Conservation (phyloP, 2,113 vertebrate genomes). For the Odocoileus virginianus region DNA sequence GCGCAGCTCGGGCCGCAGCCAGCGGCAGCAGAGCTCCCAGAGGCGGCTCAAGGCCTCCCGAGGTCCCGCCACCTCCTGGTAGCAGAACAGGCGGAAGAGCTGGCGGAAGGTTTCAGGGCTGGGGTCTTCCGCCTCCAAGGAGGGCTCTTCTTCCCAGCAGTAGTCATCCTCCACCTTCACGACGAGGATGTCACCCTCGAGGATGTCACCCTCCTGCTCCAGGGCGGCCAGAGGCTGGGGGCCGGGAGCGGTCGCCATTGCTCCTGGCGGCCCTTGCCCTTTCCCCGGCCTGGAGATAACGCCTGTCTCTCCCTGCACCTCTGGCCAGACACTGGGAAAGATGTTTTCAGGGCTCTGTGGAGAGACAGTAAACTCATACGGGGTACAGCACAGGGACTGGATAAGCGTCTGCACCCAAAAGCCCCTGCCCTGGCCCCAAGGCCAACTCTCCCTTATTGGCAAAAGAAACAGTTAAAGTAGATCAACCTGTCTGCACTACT, state of each 20-base stretch:
- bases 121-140: not conserved
- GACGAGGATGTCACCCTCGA: slow-evolving; percentile 17
- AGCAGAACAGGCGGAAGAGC: slow-evolving; percentile 50
- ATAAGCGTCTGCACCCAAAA: not conserved
- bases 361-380: not conserved
- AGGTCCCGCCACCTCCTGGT: not conserved
- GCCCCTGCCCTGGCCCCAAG: not conserved
- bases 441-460: not conserved
- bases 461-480: not conserved
- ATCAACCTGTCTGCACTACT: not conserved
- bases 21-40: slow-evolving; percentile 44
- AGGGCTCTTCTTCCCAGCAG: slow-evolving; percentile 1
- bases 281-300: not conserved
- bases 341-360: not conserved
- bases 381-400: not conserved
- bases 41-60: slow-evolving; percentile 37
- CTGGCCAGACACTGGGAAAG: not conserved
- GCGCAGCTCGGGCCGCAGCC: slow-evolving; percentile 20
- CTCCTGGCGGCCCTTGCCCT: not conserved
- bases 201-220: not conserved
- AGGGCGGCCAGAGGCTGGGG: not conserved
- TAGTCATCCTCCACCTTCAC: slow-evolving; percentile 45
- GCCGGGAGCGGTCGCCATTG: not conserved
- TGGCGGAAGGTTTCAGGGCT: slow-evolving; percentile 39
- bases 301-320: not conserved